Evolutionary conservation across 2,113 vertebrate species (phyloP).

Genomic region (Eclectus roratus): DNA sequence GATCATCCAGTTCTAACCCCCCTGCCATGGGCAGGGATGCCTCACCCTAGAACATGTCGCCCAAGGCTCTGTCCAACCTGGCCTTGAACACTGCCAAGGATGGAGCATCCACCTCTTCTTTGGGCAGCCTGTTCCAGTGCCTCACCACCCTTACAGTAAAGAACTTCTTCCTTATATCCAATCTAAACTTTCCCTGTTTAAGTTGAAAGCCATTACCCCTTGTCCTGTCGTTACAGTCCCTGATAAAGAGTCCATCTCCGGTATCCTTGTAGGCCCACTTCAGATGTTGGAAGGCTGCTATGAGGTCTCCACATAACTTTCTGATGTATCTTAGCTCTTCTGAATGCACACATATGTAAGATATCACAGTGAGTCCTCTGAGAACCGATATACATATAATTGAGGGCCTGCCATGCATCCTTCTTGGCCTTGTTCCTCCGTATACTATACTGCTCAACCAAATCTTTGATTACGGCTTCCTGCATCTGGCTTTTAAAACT

Average conservation of each 20-base stretch:
- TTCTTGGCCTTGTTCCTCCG: background rate
- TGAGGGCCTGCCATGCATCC: background rate
- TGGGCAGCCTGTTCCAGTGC: background rate
- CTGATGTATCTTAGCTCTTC: background rate
- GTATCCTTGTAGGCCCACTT: background rate
- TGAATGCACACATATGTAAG: accelerated
- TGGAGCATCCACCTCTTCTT: background rate
- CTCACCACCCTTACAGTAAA: background rate
- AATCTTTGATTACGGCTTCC: background rate
- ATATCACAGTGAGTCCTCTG: background rate
- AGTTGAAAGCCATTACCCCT: background rate
- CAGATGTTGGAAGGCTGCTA: background rate
- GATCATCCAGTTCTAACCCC: background rate
- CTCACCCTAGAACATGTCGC: background rate
- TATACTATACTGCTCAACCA: background rate
- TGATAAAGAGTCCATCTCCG: background rate
- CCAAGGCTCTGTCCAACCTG: background rate
- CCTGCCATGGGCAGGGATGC: background rate
- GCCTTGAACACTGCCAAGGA: background rate
- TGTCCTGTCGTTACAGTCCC: background rate
- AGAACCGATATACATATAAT: background rate
- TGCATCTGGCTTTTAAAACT: background rate
- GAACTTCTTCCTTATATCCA: background rate
- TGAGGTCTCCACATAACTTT: background rate
- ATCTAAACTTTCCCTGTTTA: background rate